Conservation (phyloP, 1,140 invertebrate genomes). For the Sinonovacula constricta region DNA sequence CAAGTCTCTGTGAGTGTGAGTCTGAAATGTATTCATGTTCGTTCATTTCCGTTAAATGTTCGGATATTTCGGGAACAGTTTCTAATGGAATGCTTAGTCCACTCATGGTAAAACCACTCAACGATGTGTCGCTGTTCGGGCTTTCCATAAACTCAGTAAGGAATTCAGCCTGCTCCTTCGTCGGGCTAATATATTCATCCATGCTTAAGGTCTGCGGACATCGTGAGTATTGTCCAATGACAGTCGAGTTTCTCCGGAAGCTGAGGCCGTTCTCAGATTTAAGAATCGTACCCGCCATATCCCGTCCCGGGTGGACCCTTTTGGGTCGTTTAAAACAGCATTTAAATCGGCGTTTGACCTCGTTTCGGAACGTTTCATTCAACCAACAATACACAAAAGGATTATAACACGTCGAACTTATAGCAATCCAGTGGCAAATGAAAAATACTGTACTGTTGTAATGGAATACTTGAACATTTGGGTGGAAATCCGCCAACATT, state of each 20-base stretch:
- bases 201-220: constrained; percentile 2
- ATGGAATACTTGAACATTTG: constrained; percentile 54
- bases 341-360: constrained; percentile 55
- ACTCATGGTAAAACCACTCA: background rate
- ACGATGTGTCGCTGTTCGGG: constrained; percentile 2
- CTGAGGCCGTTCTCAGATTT: constrained; percentile 24
- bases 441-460: constrained; percentile 75
- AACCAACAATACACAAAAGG: constrained; percentile 80
- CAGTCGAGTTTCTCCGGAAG: background rate
- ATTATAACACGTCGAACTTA: constrained; percentile 80
- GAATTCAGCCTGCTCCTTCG: constrained; percentile 30
- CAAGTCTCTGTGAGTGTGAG: too few relatives aligned
- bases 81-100: constrained; percentile 1
- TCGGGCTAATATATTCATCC: constrained; percentile 7
- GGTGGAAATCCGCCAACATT: constrained; percentile 78
- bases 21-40: too few relatives aligned
- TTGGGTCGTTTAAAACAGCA: constrained; percentile 32
- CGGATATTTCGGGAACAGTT: constrained; percentile 26
- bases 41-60: constrained; percentile 2
- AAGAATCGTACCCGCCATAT: constrained; percentile 33
- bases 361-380: constrained; percentile 71
- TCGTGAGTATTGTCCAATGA: too few relatives aligned
- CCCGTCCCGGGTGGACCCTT: constrained; percentile 51
- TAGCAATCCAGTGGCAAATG: constrained; percentile 79
- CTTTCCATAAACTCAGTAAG: constrained; percentile 9